These are phyloP conservation scores for Zapornia atra DNA, from an alignment of 2,113 vertebrate genomes.

Conservation along the genomic window DNA sequence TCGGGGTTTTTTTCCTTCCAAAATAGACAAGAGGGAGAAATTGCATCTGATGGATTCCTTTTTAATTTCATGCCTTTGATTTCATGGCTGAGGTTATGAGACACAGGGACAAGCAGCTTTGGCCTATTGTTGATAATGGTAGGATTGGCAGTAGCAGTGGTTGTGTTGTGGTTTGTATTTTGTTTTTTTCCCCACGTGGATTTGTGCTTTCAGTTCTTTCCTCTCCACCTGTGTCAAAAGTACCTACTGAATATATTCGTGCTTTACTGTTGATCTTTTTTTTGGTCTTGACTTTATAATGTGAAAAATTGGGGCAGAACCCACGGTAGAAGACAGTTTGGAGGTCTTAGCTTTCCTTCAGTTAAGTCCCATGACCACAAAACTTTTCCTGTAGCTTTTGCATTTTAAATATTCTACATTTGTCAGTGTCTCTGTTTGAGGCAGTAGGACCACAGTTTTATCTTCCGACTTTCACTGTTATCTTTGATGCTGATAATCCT, in stretches of 20 bases:
- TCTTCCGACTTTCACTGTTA: neutral
- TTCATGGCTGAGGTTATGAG: neutral
- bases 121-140: neutral
- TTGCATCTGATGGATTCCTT: neutral
- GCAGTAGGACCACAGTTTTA: neutral
- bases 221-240: neutral
- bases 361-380: neutral
- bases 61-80: neutral
- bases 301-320: neutral
- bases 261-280: neutral
- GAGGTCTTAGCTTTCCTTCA: neutral
- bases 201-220: neutral
- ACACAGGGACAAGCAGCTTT: neutral
- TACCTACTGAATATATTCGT: neutral
- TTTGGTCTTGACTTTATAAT: neutral
- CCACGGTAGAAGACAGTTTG: neutral
- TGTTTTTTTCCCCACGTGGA: neutral
- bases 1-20: neutral
- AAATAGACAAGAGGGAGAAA: neutral
- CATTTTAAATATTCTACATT: neutral
- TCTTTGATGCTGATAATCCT: slow-evolving; percentile 46
- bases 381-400: neutral
- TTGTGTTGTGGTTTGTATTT: too few species aligned
- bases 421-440: neutral
- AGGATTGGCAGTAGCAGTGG: neutral